Conservation (phyloP, 1,140 invertebrate genomes). For the Drosophila lacteicornis region DNA sequence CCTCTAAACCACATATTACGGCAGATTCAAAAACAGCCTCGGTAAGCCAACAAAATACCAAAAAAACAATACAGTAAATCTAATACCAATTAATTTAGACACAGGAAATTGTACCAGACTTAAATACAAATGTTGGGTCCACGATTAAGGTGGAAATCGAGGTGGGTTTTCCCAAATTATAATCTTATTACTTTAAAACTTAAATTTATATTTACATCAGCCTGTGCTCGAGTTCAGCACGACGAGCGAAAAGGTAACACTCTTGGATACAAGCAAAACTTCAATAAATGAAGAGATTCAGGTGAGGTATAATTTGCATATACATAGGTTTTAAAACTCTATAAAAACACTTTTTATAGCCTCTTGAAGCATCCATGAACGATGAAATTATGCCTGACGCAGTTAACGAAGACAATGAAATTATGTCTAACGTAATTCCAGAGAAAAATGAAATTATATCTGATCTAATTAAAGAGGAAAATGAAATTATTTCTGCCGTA, state of each 20-base stretch:
- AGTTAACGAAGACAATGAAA: background rate
- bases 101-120: too few relatives aligned
- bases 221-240: background rate
- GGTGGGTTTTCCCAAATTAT: background rate
- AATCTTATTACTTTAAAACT: background rate
- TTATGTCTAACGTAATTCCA: background rate
- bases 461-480: too few relatives aligned
- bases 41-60: background rate
- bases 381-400: conserved; percentile 5
- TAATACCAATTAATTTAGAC: background rate
- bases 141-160: background rate
- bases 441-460: background rate
- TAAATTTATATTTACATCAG: background rate
- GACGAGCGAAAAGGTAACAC: background rate
- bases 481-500: background rate
- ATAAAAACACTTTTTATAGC: background rate
- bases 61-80: background rate
- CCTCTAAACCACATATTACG: too few relatives aligned
- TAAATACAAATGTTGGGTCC: background rate
- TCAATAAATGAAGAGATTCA: background rate
- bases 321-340: background rate
- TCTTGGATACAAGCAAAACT: background rate
- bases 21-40: too few relatives aligned
- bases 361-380: background rate
- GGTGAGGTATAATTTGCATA: background rate